phyloP scores from a whole-genome alignment of 2,113 vertebrate species.

The Pyrgilauda ruficollis region DNA sequence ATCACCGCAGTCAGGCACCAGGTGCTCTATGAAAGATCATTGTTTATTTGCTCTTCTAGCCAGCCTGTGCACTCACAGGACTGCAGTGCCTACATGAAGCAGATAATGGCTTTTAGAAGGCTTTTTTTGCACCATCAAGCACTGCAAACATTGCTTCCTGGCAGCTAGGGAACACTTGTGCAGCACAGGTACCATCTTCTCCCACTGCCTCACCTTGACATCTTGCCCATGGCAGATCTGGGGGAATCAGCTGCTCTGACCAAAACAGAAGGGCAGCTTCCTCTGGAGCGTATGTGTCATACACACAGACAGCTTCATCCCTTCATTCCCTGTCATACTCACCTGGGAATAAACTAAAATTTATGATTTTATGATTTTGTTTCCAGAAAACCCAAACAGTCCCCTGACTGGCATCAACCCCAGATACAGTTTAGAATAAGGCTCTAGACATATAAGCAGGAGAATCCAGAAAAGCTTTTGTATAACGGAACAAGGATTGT shows the following conservation, averaged over 20 bases:
- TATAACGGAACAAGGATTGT: background rate
- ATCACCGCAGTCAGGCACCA: background rate
- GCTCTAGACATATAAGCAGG: background rate
- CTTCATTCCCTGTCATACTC: background rate
- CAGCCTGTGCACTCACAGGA: background rate
- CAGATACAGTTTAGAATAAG: background rate
- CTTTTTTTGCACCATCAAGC: background rate
- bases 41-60: background rate
- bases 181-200: background rate
- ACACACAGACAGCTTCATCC: background rate
- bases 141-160: background rate
- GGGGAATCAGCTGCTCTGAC: background rate
- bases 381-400: background rate
- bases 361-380: background rate
- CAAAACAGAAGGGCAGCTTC: background rate
- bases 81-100: background rate
- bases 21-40: background rate
- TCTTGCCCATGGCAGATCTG: background rate
- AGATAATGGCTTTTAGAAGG: background rate
- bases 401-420: background rate
- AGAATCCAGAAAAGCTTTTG: background rate
- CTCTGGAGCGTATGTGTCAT: background rate
- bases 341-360: background rate
- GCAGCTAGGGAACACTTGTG: fast-evolving
- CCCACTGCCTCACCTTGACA: background rate